A percentile compares a stretch with the other conserved stretches of the same genome.
These are phyloP conservation scores for Caenorhabditis sp. DNA, from an alignment of 2,888 invertebrate genomes.

Conservation along the genomic window DNA sequence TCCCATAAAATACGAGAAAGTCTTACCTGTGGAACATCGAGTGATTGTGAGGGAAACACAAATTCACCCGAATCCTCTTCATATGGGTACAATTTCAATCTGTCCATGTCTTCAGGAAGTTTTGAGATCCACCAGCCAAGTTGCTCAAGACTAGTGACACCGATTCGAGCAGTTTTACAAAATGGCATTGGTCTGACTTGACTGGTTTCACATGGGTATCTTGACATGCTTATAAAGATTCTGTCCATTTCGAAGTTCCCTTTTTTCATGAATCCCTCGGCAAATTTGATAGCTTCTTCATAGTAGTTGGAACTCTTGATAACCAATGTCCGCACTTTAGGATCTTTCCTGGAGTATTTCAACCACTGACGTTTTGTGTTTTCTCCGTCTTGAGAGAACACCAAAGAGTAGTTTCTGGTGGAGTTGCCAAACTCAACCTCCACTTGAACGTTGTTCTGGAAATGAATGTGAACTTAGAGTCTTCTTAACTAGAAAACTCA, in stretches of 20 bases:
- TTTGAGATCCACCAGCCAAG: constrained; percentile 14
- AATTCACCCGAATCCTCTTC: background rate
- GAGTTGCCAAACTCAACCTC: constrained; percentile 1
- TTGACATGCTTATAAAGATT: constrained; percentile 1
- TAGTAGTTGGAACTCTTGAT: constrained; percentile 13
- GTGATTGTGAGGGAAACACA: background rate
- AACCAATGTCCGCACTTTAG: background rate
- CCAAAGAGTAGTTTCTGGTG: background rate
- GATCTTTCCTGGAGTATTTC: background rate
- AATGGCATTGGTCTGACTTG: background rate
- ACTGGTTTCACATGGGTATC: constrained; percentile 13
- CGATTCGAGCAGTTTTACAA: constrained; percentile 1
- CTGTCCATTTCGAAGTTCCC: background rate
- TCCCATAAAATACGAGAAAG: too few relatives aligned
- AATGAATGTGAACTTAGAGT: background rate
- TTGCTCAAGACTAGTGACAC: background rate
- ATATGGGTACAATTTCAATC: too few relatives aligned
- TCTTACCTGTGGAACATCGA: constrained; percentile 8
- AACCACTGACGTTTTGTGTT: constrained; percentile 33
- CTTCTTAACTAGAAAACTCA: background rate
- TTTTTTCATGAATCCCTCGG: constrained; percentile 24
- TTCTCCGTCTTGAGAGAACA: constrained; percentile 24
- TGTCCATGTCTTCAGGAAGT: background rate
- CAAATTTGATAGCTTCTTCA: constrained; percentile 40
- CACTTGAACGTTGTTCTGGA: constrained; percentile 23